Percentiles rank a stretch among this genome's conserved stretches.
Conservation (phyloP, 2,113 vertebrate species). For the Symphodus melops region DNA sequence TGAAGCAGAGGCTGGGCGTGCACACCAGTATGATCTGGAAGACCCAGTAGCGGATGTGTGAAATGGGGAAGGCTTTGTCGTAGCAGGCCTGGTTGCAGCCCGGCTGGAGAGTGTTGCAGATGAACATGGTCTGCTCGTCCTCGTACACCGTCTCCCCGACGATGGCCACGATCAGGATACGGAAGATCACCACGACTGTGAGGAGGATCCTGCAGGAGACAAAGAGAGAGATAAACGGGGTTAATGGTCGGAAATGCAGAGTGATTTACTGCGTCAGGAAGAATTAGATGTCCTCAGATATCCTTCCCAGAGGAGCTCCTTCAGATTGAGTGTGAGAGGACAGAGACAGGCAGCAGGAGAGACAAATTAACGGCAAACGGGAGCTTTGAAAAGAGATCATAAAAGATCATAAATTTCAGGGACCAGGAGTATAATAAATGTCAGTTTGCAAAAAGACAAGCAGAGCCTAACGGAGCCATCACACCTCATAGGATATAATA, state of each 20-base stretch:
- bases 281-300: conserved; percentile 32
- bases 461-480: background rate
- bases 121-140: conserved; percentile 93
- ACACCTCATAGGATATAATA: background rate
- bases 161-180: conserved; percentile 92
- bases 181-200: conserved; percentile 94
- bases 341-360: background rate
- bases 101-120: conserved; percentile 91
- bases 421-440: background rate
- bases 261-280: background rate
- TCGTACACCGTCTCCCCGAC: conserved; percentile 93
- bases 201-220: conserved; percentile 87
- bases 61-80: conserved; percentile 92
- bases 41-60: conserved; percentile 94
- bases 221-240: conserved; percentile 26
- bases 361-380: background rate
- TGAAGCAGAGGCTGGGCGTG: conserved; percentile 93
- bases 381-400: background rate
- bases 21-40: conserved; percentile 95
- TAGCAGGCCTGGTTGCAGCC: conserved; percentile 94
- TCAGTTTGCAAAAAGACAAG: background rate
- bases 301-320: conserved; percentile 15
- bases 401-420: background rate
- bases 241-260: conserved; percentile 13
- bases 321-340: background rate